Percentiles rank a stretch among this genome's conserved stretches.
Evolutionary conservation across 2,888 invertebrate genomes (phyloP).

Genomic region (Trachelus tabidus): DNA sequence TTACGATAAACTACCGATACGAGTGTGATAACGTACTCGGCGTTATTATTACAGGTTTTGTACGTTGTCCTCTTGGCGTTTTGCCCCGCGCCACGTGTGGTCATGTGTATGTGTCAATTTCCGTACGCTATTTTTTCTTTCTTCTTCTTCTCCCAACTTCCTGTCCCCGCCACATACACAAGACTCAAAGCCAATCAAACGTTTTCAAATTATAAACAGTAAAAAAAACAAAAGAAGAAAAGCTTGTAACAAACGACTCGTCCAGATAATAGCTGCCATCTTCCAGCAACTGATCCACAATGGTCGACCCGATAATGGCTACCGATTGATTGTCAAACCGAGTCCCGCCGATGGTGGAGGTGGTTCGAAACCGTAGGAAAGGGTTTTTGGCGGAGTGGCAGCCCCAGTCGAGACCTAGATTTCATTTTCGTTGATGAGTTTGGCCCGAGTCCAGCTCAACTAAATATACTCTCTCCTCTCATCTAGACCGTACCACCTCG

Average conservation of each 20-base stretch:
- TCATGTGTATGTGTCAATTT: background rate
- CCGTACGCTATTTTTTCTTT: background rate
- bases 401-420: slow-evolving; percentile 56
- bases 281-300: background rate
- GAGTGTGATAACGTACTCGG: background rate
- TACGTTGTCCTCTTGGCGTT: background rate
- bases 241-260: slow-evolving; percentile 4
- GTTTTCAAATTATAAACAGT: background rate
- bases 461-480: slow-evolving; percentile 62
- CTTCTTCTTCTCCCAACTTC: background rate
- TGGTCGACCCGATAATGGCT: background rate
- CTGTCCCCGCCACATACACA: background rate
- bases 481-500: slow-evolving; percentile 35
- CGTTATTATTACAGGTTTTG: slow-evolving; percentile 1
- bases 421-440: slow-evolving; percentile 67
- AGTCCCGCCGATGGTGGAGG: background rate
- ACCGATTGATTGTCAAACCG: background rate
- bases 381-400: slow-evolving; percentile 5
- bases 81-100: background rate
- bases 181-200: background rate
- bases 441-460: slow-evolving; percentile 61
- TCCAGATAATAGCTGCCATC: background rate
- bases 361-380: background rate
- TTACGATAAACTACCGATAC: background rate
- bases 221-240: slow-evolving; percentile 1